Evolutionary conservation across 2,797 vertebrate species (phyloP).

Genomic region (Prunella strophiata): DNA sequence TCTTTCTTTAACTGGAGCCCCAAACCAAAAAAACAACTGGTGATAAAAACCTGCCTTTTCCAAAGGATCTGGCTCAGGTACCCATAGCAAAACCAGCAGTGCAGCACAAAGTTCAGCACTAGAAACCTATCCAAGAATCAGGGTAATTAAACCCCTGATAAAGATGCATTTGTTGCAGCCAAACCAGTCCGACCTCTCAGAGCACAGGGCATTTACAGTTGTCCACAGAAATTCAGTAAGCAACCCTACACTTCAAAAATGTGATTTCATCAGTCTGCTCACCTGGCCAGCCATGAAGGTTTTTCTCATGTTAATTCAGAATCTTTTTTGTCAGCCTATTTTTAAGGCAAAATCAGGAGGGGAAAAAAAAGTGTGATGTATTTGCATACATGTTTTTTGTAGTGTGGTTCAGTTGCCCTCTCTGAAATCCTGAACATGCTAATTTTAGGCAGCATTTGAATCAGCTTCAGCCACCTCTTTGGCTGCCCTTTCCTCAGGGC

Average conservation of each 20-base stretch:
- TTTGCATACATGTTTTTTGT: background rate
- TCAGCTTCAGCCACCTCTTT: background rate
- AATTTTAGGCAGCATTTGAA: background rate
- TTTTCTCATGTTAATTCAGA: background rate
- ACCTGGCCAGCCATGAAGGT: background rate
- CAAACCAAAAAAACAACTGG: background rate
- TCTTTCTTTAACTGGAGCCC: background rate
- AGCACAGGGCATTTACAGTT: background rate
- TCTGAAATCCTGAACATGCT: background rate
- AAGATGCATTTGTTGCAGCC: background rate
- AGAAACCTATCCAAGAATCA: background rate
- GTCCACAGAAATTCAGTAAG: background rate
- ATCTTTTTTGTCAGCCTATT: background rate
- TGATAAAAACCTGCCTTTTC: background rate
- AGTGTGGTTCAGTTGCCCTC: background rate
- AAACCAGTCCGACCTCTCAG: background rate
- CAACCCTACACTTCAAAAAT: background rate
- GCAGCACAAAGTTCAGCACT: background rate
- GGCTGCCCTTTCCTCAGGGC: background rate
- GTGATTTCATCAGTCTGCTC: background rate
- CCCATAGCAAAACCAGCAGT: background rate
- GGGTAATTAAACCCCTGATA: background rate
- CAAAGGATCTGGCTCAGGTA: background rate
- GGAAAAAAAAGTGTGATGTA: background rate
- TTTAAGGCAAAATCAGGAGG: background rate